Base-by-base conservation (phyloP, 2,888 invertebrate genomes). In the Catotricha subobsoleta region DNA sequence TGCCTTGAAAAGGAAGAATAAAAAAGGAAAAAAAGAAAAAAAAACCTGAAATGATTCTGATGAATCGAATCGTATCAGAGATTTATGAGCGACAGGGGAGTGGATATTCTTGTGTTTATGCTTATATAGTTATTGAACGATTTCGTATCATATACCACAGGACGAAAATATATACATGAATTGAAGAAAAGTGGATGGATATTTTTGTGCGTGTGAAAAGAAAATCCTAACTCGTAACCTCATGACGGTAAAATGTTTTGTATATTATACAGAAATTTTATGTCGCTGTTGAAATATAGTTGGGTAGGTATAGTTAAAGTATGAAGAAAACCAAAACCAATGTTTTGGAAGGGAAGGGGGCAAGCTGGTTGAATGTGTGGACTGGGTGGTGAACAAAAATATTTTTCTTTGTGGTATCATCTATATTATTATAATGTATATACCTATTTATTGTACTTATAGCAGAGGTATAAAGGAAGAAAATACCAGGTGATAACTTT, bases 21-120 rank as follows among this genome's bases (percentile, higher is more conserved):
- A 21, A 35, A 35, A 2, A 21, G 13, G 27, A 25, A 27, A 18
- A 25, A 31, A 37, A 13, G 12, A 33, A 31, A 40, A 21, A 18
- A 30, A 8, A 16, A 33, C 31, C 23, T 37, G 21, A 35, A 44
- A 41, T 41, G 39, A 29, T 41, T 41, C 44, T 39, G 44, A 44
- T 44, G 41, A 44, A 44, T 44, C 44, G 41, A 44, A 44, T 33
- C 41, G 41, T 44, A 41, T 44, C 39, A 44, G 37, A 44, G 44
- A 44, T 44, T 44, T 44, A 44, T 44, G 44, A 44, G 41, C 44
- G 42, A 44, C 44, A 41, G 27, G 44, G 44, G 44, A 44, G 39
- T 42, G 39, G 39, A 44, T 44, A 27, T 42, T 27, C 27, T 23
- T 29, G 9, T n/a, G n/a, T n/a, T n/a, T n/a, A n/a, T 13, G 10